Base-by-base conservation (phyloP, 2,888 invertebrate species). In the Germaria angustata region DNA sequence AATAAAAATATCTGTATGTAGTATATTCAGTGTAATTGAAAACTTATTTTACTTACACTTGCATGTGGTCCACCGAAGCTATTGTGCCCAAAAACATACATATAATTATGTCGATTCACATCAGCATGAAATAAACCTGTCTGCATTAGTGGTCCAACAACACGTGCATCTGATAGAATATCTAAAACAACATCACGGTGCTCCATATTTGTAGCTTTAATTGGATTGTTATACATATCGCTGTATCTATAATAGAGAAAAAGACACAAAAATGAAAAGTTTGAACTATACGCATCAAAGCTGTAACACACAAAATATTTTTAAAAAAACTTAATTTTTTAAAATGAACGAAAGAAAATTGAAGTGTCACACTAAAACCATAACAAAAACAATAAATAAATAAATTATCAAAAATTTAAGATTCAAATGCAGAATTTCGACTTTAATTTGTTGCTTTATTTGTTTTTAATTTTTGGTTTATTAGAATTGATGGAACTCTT, bases 61-160 rank as follows among this genome's bases (percentile, higher is more conserved):
- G 95, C 94, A 90, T 95, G 95, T 84, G 96, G 95, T 81, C 95
- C 95, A 87, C 95, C 94, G 84, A 94, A 93, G 77, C 96, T 96
- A 85, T 95, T 95, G 89, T 98, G 97, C 5, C 95, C 94, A 87
- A 97, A 97, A 28, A 97, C 96, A 88, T 97, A 97, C 93, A 97
- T 96, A 90, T 95, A 97, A 71, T 95, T 95, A 88, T 95, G 94
- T 0, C 94, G 92, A 91, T 96, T 95, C 28, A 95, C 93, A 85
- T 93, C 93, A 4, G 95, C 94, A 87, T 96, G 96, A 89, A 95
- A 94, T 90, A 95, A 93, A 17, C 95, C 96, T 81, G 95, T 95
- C 91, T 94, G 93, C 83, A 96, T 92, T 85, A 96, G 92, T 0
- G 98, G 98, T 0, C 97, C 96, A 22, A 96, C 94, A 20, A 96